Evolutionary conservation across 2,888 invertebrate genomes (phyloP), one percentile per base, ranked within the genome.

Genomic region (Nemotelus pantherinus): DNA sequence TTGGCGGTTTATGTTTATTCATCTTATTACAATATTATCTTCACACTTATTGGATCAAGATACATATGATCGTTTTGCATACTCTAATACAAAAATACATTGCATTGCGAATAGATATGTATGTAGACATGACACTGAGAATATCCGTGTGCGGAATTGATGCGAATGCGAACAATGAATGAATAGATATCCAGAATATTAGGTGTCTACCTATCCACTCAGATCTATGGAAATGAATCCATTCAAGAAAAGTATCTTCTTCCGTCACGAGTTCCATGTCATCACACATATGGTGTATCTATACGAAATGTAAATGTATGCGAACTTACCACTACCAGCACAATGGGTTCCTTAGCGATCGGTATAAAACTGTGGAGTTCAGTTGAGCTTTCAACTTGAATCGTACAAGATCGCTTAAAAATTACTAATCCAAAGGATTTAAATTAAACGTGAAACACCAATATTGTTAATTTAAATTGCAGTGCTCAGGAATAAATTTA

Each of bases 311-410:
- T 55, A 50, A 47, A 43, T 70, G 70, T 70, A 43, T 7, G 53
- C 55, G 55, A 53, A 70, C 41, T 45, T 70, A 63, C 60, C 63
- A 63, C 55, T 53, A 44, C 70, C n/a, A 72, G 58, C 60, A 41
- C 25, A 74, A 74, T 48, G 41, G 7, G 63, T 74, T 74, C 74
- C 74, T 74, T 72, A 41, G 57, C 74, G 63, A 63, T 60, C 60
- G 44, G 60, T 74, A 74, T 74, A 60, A 60, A 60, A 74, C 50
- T 74, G 74, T 74, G 41, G 47, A 60, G 41, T 44, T 74, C 74
- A 74, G 63, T 74, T 60, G 60, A 60, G 60, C 60, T 60, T 60
- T 41, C 47, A 48, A 48, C 57, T 57, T 71, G 41, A 39, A 63
- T 74, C 25, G 74, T 2, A 48, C 41, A 45, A 48, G 74, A 74